Conservation (phyloP, 2,113 vertebrate species). For the Chascanopsetta lugubris region DNA sequence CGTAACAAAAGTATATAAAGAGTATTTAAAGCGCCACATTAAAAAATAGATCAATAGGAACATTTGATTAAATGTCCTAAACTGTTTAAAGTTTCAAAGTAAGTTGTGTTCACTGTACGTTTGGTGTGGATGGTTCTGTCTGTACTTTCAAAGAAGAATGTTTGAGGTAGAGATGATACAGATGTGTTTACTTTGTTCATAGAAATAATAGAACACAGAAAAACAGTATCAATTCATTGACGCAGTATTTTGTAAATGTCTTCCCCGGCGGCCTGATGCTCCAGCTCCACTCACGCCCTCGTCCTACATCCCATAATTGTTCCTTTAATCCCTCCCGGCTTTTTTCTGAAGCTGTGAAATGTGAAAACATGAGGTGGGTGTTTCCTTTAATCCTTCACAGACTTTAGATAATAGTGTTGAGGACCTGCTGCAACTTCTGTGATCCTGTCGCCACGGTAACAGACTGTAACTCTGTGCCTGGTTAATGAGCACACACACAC, state of each 20-base stretch:
- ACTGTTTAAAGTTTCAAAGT: too few species aligned
- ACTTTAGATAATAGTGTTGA: slow-evolving; percentile 11
- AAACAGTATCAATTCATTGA: background rate
- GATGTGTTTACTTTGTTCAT: too few species aligned
- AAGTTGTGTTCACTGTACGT: too few species aligned
- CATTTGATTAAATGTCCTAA: too few species aligned
- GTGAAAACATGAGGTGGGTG: background rate
- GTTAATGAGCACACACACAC: slow-evolving; percentile 50
- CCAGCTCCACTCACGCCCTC: background rate
- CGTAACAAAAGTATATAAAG: too few species aligned
- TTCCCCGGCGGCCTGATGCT: too few species aligned
- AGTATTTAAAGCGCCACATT: too few species aligned
- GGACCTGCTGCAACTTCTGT: slow-evolving; percentile 24
- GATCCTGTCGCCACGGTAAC: slow-evolving; percentile 30
- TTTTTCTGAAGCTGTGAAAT: background rate
- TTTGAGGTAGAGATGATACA: too few species aligned
- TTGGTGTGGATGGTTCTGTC: too few species aligned
- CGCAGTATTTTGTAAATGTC: too few species aligned
- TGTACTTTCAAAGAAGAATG: too few species aligned
- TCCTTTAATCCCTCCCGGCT: slow-evolving; percentile 6
- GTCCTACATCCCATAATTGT: background rate
- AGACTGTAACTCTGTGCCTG: slow-evolving; percentile 28
- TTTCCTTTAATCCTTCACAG: slow-evolving; percentile 15
- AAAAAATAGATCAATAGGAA: too few species aligned
- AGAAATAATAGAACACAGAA: background rate